Evolutionary conservation across 1,140 invertebrate species (phyloP), one percentile per base, ranked within the genome.

Genomic region (Pentalonia nigronervosa): DNA sequence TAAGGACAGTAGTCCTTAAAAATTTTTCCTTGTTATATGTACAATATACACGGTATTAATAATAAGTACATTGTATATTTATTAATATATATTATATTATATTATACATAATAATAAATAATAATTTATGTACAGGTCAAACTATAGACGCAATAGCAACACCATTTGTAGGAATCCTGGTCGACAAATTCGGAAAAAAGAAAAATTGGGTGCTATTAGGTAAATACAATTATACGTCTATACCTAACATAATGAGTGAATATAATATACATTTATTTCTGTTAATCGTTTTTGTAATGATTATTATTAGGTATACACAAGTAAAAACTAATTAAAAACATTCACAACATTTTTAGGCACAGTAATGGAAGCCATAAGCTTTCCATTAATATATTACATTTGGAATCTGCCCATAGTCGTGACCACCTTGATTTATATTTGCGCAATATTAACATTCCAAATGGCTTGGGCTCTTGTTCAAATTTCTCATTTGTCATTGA

Each of bases 381-480:
- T 99, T 95, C 97, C 98, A 0, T 96, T 99, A 94, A 97, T 98
- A 89, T 99, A 98, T 96, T 96, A 96, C 94, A 95, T 95, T 94
- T 98, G 96, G 95, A 96, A 96, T 94, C 95, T 60, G 93, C 95
- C 94, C 94, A 93, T 95, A 56, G 96, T 96, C 95, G 96, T 96
- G 94, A 96, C 96, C 95, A 96, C 97, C 14, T 94, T 97, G 1
- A 98, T 97, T 95, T 98, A 98, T 95, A 96, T 97, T 6, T 95
- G 96, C 41, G 97, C 98, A 94, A 98, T 99, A 93, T 96, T 97
- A 45, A 95, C 98, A 76, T 99, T 99, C 95, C 98, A 99, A 96
- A 97, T 97, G 94, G 98, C 98, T 20, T 99, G 98, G 98, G 98
- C 98, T 11, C 96, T 97, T 17, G 97, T 98, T 20, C 98, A 99